Base-by-base conservation (phyloP, 2,113 vertebrate genomes). In the Misgurnus anguillicaudatus region DNA sequence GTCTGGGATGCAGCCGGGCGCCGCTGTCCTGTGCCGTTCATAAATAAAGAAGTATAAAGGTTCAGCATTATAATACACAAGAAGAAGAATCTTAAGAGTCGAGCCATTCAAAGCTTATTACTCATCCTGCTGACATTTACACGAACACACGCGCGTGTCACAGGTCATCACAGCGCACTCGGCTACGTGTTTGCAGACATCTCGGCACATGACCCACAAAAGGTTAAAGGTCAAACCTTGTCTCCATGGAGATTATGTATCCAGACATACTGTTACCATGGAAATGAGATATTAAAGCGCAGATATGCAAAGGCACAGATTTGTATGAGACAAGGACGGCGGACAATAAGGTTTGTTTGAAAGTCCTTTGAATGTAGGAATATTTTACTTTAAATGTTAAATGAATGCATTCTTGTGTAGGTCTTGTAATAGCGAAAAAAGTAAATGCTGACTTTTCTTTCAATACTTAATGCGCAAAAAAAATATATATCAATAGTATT, bases 71-170 rank as follows among this genome's bases (percentile, higher is more conserved):
- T 31, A 31, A 45, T 9, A 45, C 42, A 45, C 42, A 16, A 51
- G 11, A 16, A 36, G 0, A 11, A 41, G 13, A 16, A 73, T 65
- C 72, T 9, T 45, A 79, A 57, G 58, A 41, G 70, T 51, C 9
- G 8, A 16, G 24, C 42, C 36, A 53, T 57, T 72, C 64, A 68
- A 64, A 57, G 58, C 65, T 55, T 76, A 79, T 79, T 75, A 75
- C 73, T 80, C 78, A 83, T 83, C 74, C 66, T 38, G 36, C 55
- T 80, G 82, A 83, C 74, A 80, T 83, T 83, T 80, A 83, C 67
- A 80, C 61, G 36, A 36, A 64, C 77, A 79, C 63, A 42, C 78
- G 47, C 53, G 4, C 7, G 1, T 21, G 58, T 73, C 70, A 45
- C 11, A n/a, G 69, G 60, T 69, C 76, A 65, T 45, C 31, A 4